Conservation (phyloP, 2,888 invertebrate genomes). For the Caenorhabditis sp. region DNA sequence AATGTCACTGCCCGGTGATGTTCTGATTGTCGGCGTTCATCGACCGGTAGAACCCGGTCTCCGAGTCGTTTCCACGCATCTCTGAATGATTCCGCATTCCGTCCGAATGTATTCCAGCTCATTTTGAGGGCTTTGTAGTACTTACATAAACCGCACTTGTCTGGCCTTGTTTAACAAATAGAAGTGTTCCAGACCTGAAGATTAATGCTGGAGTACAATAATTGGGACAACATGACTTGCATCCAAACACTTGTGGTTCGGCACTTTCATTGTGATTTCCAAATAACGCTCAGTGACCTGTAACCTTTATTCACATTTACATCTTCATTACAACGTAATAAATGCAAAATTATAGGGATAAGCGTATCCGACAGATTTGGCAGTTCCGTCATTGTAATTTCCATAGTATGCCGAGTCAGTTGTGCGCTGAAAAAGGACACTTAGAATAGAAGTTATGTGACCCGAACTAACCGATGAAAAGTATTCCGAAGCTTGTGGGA, state of each 20-base stretch:
- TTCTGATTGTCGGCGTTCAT: not conserved
- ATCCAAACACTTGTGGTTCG: no score
- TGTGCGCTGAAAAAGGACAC: not conserved
- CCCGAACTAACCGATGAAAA: not conserved
- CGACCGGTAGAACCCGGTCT: conserved; percentile 1
- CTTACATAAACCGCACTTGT: no score
- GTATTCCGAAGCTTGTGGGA: not conserved
- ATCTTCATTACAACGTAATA: not conserved
- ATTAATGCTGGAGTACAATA: no score
- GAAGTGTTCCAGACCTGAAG: no score
- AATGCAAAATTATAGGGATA: not conserved
- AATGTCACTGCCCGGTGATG: no score
- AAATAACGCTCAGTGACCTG: no score
- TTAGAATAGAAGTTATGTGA: no score
- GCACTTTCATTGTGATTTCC: no score
- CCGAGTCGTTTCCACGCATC: not conserved
- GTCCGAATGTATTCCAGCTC: not conserved
- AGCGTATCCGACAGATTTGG: not conserved
- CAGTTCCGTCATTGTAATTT: not conserved
- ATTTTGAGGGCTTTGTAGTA: not conserved
- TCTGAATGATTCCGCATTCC: not conserved
- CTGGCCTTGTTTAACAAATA: no score
- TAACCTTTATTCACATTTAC: no score
- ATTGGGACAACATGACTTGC: no score
- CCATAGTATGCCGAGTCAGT: not conserved